These are phyloP conservation scores for Caenorhabditis sp. DNA, from an alignment of 2,888 invertebrate species.

Conservation along the genomic window DNA sequence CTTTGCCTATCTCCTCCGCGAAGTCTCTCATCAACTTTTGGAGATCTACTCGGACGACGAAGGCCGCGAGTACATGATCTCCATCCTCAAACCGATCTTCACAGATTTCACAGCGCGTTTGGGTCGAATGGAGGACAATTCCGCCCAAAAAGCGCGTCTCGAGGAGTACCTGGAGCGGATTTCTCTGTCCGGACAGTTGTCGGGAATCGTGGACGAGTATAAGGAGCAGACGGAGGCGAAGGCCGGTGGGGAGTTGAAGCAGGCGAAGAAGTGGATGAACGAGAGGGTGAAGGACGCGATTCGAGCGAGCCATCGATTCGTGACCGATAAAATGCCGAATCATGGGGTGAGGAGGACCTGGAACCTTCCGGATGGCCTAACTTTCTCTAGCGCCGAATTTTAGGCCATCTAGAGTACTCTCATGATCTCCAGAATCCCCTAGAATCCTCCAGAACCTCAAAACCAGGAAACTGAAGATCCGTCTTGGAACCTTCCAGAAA, in stretches of 20 bases:
- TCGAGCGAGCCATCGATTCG: conserved; percentile 62
- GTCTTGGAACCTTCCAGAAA: no score
- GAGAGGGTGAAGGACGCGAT: conserved; percentile 67
- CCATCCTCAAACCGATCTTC: conserved; percentile 61
- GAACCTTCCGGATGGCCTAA: no score
- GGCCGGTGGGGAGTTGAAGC: conserved; percentile 55
- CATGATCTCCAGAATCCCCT: no score
- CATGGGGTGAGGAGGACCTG: conserved; percentile 52
- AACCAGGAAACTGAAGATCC: no score
- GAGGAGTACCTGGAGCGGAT: conserved; percentile 65
- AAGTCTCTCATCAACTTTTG: conserved; percentile 50
- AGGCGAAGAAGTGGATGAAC: conserved; percentile 64
- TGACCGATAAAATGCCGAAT: conserved; percentile 64
- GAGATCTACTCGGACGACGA: conserved; percentile 56
- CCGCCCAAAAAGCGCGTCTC: conserved; percentile 41
- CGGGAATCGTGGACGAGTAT: conserved; percentile 55
- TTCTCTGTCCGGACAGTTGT: conserved; percentile 52
- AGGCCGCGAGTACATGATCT: conserved; percentile 42
- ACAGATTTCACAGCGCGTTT: conserved; percentile 51
- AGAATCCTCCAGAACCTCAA: no score
- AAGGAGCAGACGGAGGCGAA: conserved; percentile 43
- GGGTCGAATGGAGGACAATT: conserved; percentile 61
- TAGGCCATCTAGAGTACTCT: no score
- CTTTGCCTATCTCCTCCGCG: conserved; percentile 49
- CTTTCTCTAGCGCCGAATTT: no score